Conservation (phyloP, 2,113 vertebrate species). For the Trogon surrucura region DNA sequence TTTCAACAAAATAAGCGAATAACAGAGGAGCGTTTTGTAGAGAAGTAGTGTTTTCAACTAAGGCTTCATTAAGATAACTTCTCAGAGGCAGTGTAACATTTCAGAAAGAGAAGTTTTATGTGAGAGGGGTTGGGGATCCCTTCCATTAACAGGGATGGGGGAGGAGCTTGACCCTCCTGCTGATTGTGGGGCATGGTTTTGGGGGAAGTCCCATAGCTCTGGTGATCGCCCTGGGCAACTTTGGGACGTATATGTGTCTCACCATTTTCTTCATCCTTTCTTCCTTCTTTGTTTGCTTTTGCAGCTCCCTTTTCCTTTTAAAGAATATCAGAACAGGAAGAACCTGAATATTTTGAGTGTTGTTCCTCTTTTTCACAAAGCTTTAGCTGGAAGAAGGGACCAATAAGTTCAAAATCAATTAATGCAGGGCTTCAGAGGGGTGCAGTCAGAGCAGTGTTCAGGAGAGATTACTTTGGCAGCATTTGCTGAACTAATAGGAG, state of each 20-base stretch:
- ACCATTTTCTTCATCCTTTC: not conserved
- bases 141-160: rapidly evolving
- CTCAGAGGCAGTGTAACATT: not conserved
- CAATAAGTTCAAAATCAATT: not conserved
- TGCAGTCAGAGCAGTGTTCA: not conserved
- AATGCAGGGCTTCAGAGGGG: not conserved
- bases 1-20: not conserved
- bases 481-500: not conserved
- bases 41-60: not conserved
- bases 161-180: not conserved
- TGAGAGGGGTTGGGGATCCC: not conserved
- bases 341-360: not conserved
- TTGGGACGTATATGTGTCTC: not conserved
- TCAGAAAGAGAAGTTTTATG: not conserved
- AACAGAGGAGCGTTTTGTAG: not conserved
- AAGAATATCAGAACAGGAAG: not conserved
- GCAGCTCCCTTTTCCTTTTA: not conserved
- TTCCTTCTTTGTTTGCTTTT: not conserved
- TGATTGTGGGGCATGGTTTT: not conserved
- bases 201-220: not conserved
- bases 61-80: not conserved
- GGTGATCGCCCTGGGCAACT: not conserved
- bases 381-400: not conserved
- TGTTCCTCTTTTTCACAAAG: not conserved
- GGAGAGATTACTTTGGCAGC: not conserved